Evolutionary conservation across 2,888 invertebrate species (phyloP), one percentile per base, ranked within the genome.

Genomic region (Dermolepida albohirtum): DNA sequence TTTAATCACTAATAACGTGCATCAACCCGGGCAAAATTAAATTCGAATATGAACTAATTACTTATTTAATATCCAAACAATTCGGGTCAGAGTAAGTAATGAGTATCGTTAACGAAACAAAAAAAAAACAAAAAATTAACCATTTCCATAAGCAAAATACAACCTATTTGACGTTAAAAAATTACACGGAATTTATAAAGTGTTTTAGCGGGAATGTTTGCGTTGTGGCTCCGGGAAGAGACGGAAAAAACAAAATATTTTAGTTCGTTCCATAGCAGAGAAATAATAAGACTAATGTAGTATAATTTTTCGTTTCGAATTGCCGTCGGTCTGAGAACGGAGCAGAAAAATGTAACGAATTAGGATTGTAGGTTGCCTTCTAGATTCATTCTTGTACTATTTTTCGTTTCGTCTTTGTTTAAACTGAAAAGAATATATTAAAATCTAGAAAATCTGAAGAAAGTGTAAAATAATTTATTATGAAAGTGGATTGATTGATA

Each of bases 201-300:
- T 57, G 43, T 57, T 43, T 57, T 14, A 43, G 22, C 14, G 29
- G 17, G 27, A 22, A 8, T 12, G 4, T 12, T 43, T 57, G 55
- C 41, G 43, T 27, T 44, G 27, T 12, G 43, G 22, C 17, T 39
- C 43, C 22, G n/a, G 39, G 22, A 12, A 51, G 29, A 51, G 29
- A 22, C 22, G 12, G 27, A 64, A 59, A 59, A 65, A 66, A 55
- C 52, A 54, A 66, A 55, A 57, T 66, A 64, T 43, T 50, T 64
- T 52, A 64, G 41, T 51, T 64, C 51, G 51, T 64, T 44, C 43
- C 44, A n/a, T 17, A 51, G 27, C 49, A 10, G 47, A 17, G 59
- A 47, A 65, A 52, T 41, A 64, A 64, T 50, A 66, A 59, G 66
- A 57, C 66, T 66, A 66, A 66, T 66, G 66, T 50, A 27, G 40